Conservation (phyloP, 2,113 vertebrate species). For the Tretioscincus oriximinensis region DNA sequence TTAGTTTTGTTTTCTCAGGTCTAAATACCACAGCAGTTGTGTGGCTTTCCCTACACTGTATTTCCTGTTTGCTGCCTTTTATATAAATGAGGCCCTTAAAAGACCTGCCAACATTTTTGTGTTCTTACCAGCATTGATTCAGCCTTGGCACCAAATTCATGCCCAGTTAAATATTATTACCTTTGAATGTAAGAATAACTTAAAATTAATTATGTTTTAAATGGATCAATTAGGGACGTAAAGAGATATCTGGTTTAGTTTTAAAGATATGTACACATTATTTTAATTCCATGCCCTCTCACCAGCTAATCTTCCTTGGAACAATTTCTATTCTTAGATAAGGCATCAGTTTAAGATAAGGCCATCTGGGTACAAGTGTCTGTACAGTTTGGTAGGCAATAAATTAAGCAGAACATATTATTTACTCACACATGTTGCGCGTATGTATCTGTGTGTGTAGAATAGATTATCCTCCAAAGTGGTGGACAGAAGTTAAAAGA, state of each 20-base stretch:
- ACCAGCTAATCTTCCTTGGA: not conserved
- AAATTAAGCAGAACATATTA: slow-evolving; percentile 29
- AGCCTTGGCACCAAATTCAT: no score
- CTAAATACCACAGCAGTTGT: not conserved
- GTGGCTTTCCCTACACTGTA: not conserved
- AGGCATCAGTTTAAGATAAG: not conserved
- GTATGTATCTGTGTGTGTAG: not conserved
- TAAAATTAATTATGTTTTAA: not conserved
- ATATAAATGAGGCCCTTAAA: not conserved
- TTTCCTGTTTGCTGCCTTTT: not conserved
- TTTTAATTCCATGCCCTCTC: slow-evolving; percentile 7
- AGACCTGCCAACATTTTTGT: not conserved
- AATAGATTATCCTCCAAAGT: not conserved
- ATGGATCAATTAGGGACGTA: not conserved
- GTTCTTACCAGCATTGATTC: not conserved
- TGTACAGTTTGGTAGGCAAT: slow-evolving; percentile 20
- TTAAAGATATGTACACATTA: not conserved
- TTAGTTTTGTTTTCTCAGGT: not conserved
- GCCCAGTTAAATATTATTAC: not conserved
- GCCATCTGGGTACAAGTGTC: not conserved
- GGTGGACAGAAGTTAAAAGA: not conserved
- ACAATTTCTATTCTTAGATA: not conserved
- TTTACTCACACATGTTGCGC: slow-evolving; percentile 4
- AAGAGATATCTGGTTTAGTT: not conserved
- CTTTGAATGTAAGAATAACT: not conserved